Evolutionary conservation across 2,797 vertebrate genomes (phyloP).

Genomic region (Carapus acus): DNA sequence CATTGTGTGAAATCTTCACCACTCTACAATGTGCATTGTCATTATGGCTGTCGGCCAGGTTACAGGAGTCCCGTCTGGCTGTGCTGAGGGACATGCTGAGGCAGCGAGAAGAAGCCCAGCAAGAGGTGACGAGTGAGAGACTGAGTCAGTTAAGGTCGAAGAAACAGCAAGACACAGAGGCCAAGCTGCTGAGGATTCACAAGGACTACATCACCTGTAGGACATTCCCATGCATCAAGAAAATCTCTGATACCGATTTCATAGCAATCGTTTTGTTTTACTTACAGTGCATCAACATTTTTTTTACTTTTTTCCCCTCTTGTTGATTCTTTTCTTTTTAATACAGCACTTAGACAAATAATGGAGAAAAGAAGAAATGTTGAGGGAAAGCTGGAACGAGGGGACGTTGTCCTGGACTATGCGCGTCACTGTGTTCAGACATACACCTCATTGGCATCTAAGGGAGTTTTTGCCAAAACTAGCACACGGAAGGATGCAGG

Average conservation of each 20-base stretch:
- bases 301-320: neutral
- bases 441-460: constrained; percentile 63
- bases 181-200: constrained; percentile 70
- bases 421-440: constrained; percentile 67
- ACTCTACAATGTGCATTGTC: neutral
- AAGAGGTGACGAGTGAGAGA: constrained; percentile 56
- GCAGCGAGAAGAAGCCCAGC: constrained; percentile 67
- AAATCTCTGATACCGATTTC: too few relatives aligned
- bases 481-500: constrained; percentile 54
- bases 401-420: constrained; percentile 71
- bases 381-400: constrained; percentile 70
- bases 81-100: constrained; percentile 74
- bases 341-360: constrained; percentile 81
- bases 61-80: constrained; percentile 78
- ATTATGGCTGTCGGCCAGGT: constrained; percentile 60
- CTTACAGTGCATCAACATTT: neutral
- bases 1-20: too few relatives aligned
- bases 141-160: constrained; percentile 70
- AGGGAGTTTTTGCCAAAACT: constrained; percentile 68
- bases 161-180: constrained; percentile 70
- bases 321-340: constrained; percentile 10
- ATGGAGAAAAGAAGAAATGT: constrained; percentile 68
- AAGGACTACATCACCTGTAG: constrained; percentile 72
- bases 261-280: too few relatives aligned
- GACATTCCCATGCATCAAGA: neutral